Conservation (phyloP, 1,140 invertebrate genomes). For the Chironomus tepperi region DNA sequence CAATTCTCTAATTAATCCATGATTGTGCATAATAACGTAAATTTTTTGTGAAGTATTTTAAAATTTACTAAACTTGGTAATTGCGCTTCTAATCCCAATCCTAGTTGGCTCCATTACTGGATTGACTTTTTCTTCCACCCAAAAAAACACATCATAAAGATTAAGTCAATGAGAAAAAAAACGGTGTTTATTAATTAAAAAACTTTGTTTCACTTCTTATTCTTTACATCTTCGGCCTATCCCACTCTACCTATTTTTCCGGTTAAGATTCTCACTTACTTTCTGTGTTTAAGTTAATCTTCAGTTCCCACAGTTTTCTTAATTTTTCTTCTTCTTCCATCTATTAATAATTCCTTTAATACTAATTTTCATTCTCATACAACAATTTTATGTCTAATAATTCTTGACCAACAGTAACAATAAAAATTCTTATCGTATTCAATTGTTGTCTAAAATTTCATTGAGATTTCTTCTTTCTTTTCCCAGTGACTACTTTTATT, state of each 20-base stretch:
- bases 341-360: neutral
- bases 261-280: neutral
- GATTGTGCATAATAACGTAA: too few species aligned
- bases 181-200: conserved; percentile 23
- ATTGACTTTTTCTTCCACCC: neutral
- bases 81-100: too few species aligned
- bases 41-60: too few species aligned
- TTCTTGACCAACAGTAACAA: conserved; percentile 12
- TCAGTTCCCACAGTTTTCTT: conserved; percentile 9
- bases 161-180: conserved; percentile 21
- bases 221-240: neutral
- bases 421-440: neutral
- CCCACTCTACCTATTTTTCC: neutral
- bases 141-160: neutral
- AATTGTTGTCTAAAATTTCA: conserved; percentile 9
- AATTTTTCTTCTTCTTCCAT: neutral
- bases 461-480: conserved; percentile 1
- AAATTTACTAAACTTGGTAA: too few species aligned
- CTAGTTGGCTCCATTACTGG: too few species aligned
- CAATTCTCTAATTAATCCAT: too few species aligned
- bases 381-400: neutral
- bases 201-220: neutral
- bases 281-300: conserved; percentile 4
- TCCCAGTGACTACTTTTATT: neutral
- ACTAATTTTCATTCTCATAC: neutral